Evolutionary conservation across 2,797 vertebrate genomes (phyloP), one percentile per base, ranked within the genome.

Genomic region (Neoniphon sammara): DNA sequence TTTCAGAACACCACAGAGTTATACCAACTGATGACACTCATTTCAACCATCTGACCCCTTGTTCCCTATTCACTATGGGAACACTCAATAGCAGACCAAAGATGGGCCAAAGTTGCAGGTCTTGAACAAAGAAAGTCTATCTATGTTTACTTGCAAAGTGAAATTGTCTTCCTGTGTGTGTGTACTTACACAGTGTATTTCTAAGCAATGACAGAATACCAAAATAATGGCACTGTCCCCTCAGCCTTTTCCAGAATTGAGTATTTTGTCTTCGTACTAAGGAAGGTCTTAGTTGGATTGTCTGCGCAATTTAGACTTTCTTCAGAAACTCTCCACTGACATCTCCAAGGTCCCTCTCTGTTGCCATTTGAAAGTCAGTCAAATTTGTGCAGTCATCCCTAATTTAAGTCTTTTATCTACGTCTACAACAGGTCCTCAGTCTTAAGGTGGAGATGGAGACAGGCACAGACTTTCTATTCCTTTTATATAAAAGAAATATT

Each of bases 1-100:
- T 85, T 77, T 80, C 71, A 75, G 87, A 88, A 87, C 82, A 84
- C 78, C 81, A 87, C 66, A n/a, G 70, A 69, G 73, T 79, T 84
- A 84, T 87, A 78, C 66, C 54, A 75, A 66, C 17, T 58, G 60
- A 83, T 70, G 11, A 82, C 68, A 54, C 83, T 76, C 70, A 64
- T 50, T 75, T 27, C 50, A 61, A 71, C 80, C 15, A 61, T 68
- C 25, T 61, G 60, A 74, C 76, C 77, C 34, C 44, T 12, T 67
- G 66, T 63, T 68, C 52, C 7, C 4, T 27, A 4, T 27, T 70
- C 7, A 74, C 30, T 54, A 66, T 70, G 2, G 54, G 70, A 21
- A 65, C 30, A 62, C 21, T 72, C 21, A 56, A 2, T 3, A 69
- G 18, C 3, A 79, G 60, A 15, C 60, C 70, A 12, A 69, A 36